phyloP scores from a whole-genome alignment of 1,140 invertebrate genomes.

The Drosophila sturtevanti region DNA sequence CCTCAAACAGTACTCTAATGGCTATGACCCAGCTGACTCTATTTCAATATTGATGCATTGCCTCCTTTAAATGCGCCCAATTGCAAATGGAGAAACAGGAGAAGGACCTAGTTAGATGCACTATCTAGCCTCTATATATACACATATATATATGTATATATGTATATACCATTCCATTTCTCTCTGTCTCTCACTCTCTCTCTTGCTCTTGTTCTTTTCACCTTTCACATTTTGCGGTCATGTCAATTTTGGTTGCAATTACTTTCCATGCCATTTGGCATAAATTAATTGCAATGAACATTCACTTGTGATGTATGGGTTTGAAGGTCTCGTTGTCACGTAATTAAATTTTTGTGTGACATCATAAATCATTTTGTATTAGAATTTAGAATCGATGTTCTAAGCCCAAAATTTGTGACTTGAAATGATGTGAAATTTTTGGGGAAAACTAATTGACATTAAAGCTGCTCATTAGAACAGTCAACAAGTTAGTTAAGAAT shows the following conservation, averaged over 20 bases:
- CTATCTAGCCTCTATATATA: no score
- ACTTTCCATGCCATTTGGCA: slow-evolving; percentile 67
- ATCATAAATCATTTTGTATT: slow-evolving; percentile 51
- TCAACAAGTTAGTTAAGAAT: background rate
- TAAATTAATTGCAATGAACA: slow-evolving; percentile 70
- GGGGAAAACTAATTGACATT: no score
- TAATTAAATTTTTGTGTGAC: slow-evolving; percentile 67
- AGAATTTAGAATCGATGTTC: background rate
- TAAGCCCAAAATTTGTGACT: slow-evolving; percentile 19
- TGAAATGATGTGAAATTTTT: slow-evolving; percentile 29
- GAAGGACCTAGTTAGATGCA: no score
- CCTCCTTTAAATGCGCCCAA: slow-evolving; percentile 47
- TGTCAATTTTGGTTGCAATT: slow-evolving; percentile 70
- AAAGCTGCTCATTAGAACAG: no score
- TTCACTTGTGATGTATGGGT: slow-evolving; percentile 61
- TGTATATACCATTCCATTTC: no score
- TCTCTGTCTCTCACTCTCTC: no score
- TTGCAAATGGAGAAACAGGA: no score
- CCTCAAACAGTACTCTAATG: slow-evolving; percentile 43
- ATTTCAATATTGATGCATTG: slow-evolving; percentile 66
- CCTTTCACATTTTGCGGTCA: slow-evolving; percentile 48
- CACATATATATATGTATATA: no score
- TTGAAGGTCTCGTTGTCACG: slow-evolving; percentile 62
- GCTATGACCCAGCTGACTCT: slow-evolving; percentile 52
- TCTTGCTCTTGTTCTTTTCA: background rate